Percentiles rank a stretch among this genome's conserved stretches.
These are phyloP conservation scores for Cyprinodon tularosa DNA, from an alignment of 2,113 vertebrate genomes.

Conservation along the genomic window DNA sequence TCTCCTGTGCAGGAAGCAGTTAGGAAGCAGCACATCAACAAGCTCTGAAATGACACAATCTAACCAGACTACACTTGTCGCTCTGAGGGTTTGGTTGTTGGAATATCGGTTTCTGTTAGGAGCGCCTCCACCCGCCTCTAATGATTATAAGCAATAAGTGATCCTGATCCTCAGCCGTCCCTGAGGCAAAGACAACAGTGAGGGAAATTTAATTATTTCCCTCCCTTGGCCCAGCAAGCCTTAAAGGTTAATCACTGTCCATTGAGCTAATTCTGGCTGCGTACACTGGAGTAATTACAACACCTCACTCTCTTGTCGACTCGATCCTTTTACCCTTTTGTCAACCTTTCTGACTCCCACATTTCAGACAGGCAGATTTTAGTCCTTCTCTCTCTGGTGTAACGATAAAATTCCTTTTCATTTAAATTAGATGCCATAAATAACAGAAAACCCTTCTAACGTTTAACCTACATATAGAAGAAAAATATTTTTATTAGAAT, in stretches of 20 bases:
- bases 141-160: conserved; percentile 53
- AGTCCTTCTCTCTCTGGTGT: conserved; percentile 1
- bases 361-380: not conserved
- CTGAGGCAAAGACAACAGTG: conserved; percentile 35
- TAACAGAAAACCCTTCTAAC: not conserved
- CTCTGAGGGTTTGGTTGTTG: conserved; percentile 23
- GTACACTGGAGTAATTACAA: conserved; percentile 72
- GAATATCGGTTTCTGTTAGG: conserved; percentile 41
- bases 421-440: not conserved
- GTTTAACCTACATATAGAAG: too few species aligned
- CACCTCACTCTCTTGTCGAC: conserved; percentile 29
- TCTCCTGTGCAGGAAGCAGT: not conserved
- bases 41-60: not conserved
- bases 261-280: conserved; percentile 68
- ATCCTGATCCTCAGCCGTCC: conserved; percentile 33
- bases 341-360: conserved; percentile 33
- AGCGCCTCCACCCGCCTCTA: conserved; percentile 33
- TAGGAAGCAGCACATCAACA: not conserved
- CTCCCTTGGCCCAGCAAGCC: conserved; percentile 70
- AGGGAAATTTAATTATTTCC: conserved; percentile 76
- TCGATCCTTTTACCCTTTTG: conserved; percentile 20
- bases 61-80: conserved; percentile 5
- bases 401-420: not conserved
- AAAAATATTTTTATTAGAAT: too few species aligned
- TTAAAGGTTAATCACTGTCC: conserved; percentile 82